These are phyloP conservation scores for Dasysyrphus tricinctus DNA, from an alignment of 2,888 invertebrate species.

Conservation along the genomic window DNA sequence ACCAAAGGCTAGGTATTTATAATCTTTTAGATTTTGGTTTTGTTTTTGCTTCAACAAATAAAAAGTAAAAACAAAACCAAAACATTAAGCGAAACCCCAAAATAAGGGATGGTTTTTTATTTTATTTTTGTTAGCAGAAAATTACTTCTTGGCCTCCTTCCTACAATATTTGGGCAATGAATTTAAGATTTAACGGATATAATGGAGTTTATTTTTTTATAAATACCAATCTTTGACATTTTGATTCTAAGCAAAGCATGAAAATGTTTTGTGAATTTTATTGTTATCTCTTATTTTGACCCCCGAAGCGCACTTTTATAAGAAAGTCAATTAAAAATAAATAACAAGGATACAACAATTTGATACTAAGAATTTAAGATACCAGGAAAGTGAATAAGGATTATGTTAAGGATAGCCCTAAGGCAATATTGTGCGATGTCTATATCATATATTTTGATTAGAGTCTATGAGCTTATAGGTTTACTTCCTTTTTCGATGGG, in stretches of 20 bases:
- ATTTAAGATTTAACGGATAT: conserved; percentile 7
- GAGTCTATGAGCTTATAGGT: neutral
- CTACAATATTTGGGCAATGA: neutral
- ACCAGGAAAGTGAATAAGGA: neutral
- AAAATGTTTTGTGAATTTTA: neutral
- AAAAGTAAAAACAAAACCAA: neutral
- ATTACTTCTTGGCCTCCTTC: neutral
- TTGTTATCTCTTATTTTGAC: neutral
- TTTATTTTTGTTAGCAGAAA: neutral
- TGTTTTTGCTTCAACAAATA: neutral
- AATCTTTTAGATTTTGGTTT: neutral
- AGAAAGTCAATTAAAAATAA: conserved; percentile 22
- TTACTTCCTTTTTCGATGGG: neutral
- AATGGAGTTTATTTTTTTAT: neutral
- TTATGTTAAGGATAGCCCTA: neutral
- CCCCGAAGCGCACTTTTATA: neutral
- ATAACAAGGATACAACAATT: conserved; percentile 13
- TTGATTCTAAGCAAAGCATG: neutral
- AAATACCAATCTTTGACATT: neutral
- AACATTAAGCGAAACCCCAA: neutral
- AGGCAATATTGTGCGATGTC: neutral
- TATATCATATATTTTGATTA: neutral
- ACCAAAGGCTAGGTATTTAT: neutral
- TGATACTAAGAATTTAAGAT: neutral
- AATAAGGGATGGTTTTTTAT: neutral